Conservation (phyloP, 2,888 invertebrate genomes). For the Noctua fimbriata region DNA sequence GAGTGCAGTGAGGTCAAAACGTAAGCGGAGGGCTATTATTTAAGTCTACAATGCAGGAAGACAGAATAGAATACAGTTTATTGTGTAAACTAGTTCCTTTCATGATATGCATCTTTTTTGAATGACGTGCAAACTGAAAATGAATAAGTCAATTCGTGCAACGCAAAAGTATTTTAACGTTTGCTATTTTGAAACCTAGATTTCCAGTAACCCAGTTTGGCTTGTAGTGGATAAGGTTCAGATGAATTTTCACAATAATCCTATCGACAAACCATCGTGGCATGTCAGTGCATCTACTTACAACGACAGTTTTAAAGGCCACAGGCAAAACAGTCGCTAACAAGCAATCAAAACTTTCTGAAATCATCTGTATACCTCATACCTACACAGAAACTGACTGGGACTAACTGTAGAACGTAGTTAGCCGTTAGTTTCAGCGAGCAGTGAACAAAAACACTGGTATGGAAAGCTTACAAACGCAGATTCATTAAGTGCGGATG, state of each 20-base stretch:
- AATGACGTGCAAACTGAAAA: constrained; percentile 11
- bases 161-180: background rate
- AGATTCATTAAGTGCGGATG: background rate
- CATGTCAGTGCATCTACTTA: background rate
- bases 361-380: background rate
- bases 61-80: constrained; percentile 13
- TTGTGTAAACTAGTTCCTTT: constrained; percentile 20
- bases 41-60: background rate
- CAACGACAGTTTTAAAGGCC: constrained; percentile 25
- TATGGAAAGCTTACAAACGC: background rate
- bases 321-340: constrained; percentile 24
- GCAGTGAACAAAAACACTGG: background rate
- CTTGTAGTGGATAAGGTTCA: background rate
- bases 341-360: constrained; percentile 36
- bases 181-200: constrained; percentile 7
- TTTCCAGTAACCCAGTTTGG: background rate
- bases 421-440: background rate
- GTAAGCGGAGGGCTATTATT: no score
- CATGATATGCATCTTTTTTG: constrained; percentile 1
- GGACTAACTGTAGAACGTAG: background rate
- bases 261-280: background rate
- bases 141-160: background rate
- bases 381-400: background rate
- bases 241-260: background rate
- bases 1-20: no score